Percentiles rank a stretch among this genome's conserved stretches.
Conservation (phyloP, 2,888 invertebrate species). For the Drosophila rubida region DNA sequence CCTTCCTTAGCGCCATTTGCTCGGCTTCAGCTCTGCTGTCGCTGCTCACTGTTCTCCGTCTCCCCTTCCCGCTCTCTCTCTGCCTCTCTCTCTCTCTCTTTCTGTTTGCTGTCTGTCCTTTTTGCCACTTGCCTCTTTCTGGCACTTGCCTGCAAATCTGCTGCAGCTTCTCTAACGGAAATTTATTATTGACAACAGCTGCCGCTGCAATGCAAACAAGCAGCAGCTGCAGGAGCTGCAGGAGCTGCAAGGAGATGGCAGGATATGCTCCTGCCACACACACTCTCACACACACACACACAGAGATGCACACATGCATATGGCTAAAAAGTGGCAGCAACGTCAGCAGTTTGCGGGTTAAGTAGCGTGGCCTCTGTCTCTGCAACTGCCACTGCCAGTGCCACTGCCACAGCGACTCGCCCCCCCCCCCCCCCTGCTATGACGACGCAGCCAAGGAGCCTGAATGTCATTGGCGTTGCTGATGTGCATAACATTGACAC, state of each 20-base stretch:
- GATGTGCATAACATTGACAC: constrained; percentile 79
- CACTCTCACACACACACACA: constrained; percentile 1
- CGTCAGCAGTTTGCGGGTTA: constrained; percentile 74
- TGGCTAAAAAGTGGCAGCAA: constrained; percentile 49
- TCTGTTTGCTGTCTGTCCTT: constrained; percentile 25
- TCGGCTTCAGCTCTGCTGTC: constrained; percentile 1
- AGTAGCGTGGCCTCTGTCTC: constrained; percentile 65
- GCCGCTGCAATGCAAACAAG: constrained; percentile 79
- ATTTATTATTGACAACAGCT: constrained; percentile 82
- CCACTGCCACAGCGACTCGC: constrained; percentile 19
- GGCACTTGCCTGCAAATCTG: constrained; percentile 68
- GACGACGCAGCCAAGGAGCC: too few relatives aligned
- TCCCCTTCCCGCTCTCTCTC: constrained; percentile 6
- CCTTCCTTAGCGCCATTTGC: constrained; percentile 50
- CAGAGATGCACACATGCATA: constrained; percentile 16
- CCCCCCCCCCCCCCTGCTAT: constrained; percentile 4
- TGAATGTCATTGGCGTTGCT: constrained; percentile 64
- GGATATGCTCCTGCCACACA: constrained; percentile 15
- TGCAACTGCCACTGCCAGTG: constrained; percentile 21
- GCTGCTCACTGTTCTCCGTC: not conserved
- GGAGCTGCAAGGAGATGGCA: constrained; percentile 27
- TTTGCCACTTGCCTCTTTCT: constrained; percentile 24
- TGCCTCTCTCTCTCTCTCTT: constrained; percentile 4
- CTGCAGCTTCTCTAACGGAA: constrained; percentile 77
- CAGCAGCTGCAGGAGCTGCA: constrained; percentile 16